Evolutionary conservation across 1,140 invertebrate genomes (phyloP), one percentile per base, ranked within the genome.

Genomic region (Lamellibrachia luymesi): DNA sequence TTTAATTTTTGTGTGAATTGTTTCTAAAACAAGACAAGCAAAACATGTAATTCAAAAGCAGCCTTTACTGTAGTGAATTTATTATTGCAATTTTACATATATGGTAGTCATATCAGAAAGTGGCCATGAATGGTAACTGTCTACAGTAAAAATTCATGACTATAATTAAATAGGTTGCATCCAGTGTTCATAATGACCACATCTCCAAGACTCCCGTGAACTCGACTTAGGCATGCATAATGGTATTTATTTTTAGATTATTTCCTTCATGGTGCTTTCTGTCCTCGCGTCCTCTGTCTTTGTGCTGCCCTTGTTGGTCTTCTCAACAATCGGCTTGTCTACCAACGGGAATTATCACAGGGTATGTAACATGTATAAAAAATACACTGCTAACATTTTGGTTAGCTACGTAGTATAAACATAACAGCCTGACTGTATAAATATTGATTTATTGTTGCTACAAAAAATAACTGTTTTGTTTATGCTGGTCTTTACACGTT

Each of bases 231-330:
- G 52, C 25, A 80, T 2, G 13, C 2, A 22, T 80, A 80, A 80
- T 22, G 17, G 13, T 80, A 80, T 80, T 80, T 80, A 6, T 80
- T 80, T 91, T 91, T n/a, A 91, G 91, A 91, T 91, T 25, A 91
- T 91, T 4, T 4, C 8, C 49, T 91, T 91, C 91, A 91, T 91
- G 91, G 91, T 91, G 91, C 91, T 91, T 50, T 91, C 91, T 17
- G 27, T 91, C 91, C 49, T 91, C 2, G 49, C 91, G 13, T 13
- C n/a, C 91, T 6, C 64, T 22, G 25, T 80, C 64, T 80, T 80
- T 80, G 64, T 80, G 13, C 64, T 80, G 64, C 64, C 64, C 13
- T 4, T 80, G 64, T 80, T 80, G 64, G 17, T 80, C 2, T 80
- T 80, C 0, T 80, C 64, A 80, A 2, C 64, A 17, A 10, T 80